Evolutionary conservation across 2,888 invertebrate genomes (phyloP).

Genomic region (Hydrotaea diabolus): DNA sequence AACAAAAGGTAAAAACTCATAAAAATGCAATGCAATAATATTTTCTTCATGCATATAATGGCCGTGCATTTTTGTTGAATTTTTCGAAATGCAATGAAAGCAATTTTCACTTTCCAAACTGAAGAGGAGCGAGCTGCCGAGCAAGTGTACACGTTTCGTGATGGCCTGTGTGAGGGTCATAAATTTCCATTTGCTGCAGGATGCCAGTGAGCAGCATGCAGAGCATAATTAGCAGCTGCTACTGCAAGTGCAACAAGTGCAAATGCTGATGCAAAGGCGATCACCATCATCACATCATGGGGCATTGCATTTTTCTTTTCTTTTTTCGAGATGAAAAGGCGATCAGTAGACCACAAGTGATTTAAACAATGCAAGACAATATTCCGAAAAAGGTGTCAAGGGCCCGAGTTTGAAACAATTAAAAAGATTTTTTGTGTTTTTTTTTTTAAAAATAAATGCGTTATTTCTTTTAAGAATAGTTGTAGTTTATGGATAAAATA

Average conservation of each 20-base stretch:
- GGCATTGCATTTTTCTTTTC: neutral
- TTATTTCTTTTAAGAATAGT: neutral
- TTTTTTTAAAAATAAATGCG: neutral
- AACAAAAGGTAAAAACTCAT: neutral
- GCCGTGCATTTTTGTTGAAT: conserved; percentile 20
- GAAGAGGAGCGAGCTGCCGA: neutral
- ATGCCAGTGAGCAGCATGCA: conserved; percentile 28
- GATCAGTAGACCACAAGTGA: conserved; percentile 52
- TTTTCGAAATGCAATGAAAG: neutral
- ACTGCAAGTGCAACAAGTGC: conserved; percentile 58
- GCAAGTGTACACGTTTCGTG: conserved; percentile 26
- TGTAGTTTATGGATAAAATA: no score
- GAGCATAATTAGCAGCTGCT: conserved; percentile 64
- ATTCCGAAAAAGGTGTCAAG: neutral
- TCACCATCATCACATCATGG: neutral
- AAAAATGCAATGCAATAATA: conserved; percentile 39
- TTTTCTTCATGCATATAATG: conserved; percentile 30
- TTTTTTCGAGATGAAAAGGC: neutral
- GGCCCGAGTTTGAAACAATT: neutral
- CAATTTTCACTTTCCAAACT: neutral
- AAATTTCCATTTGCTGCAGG: conserved; percentile 55
- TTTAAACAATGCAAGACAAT: conserved; percentile 45
- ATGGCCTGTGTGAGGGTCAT: conserved; percentile 25
- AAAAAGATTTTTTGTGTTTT: neutral
- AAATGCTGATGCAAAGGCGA: conserved; percentile 13